Conservation (phyloP, 1,140 invertebrate genomes). For the Anthonomus grandis region DNA sequence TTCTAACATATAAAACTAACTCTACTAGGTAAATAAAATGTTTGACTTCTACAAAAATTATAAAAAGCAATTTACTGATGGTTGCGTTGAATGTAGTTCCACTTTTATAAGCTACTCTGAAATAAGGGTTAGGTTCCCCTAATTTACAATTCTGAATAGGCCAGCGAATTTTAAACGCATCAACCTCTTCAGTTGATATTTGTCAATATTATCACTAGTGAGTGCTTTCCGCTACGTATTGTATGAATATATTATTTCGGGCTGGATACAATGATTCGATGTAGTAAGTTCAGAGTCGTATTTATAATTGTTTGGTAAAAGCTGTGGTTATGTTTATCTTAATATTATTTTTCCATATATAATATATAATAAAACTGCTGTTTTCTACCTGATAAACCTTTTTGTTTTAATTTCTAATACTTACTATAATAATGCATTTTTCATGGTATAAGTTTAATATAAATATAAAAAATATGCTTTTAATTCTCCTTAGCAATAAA, state of each 20-base stretch:
- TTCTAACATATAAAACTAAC: background rate
- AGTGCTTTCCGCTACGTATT: slow-evolving; percentile 19
- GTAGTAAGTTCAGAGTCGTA: no score
- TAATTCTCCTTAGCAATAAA: no score
- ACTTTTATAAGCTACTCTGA: background rate
- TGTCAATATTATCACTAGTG: slow-evolving; percentile 28
- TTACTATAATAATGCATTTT: no score
- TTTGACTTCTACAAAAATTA: no score
- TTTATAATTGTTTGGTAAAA: no score
- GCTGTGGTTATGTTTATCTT: background rate
- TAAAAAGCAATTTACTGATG: background rate
- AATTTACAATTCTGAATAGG: slow-evolving; percentile 18
- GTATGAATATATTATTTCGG: slow-evolving; percentile 15
- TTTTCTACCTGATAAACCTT: background rate
- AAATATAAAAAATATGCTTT: no score
- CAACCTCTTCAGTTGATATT: slow-evolving; percentile 6
- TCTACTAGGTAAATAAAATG: background rate
- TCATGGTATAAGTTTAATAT: no score
- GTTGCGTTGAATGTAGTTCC: background rate
- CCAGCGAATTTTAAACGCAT: slow-evolving; percentile 24
- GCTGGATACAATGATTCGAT: no score
- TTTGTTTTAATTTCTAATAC: no score
- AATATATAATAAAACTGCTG: background rate
- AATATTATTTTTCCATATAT: background rate
- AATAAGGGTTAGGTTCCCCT: slow-evolving; percentile 6